Evolutionary conservation across 37 sponge, comb jelly and placozoan genomes (phyloP).

Genomic region (Cladorhizidae sp.): DNA sequence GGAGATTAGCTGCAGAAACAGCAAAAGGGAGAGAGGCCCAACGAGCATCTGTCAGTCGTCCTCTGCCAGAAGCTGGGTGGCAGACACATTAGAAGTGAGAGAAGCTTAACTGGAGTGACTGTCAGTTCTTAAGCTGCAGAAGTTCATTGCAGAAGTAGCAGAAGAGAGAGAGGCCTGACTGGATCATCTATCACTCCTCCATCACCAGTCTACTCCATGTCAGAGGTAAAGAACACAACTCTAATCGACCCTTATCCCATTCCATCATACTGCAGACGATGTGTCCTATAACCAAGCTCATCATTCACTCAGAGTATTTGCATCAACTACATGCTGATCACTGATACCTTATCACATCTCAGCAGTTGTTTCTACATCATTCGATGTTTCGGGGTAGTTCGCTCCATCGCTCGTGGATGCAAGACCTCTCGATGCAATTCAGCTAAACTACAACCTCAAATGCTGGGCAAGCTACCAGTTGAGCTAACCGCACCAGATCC

Average conservation of each 20-base stretch:
- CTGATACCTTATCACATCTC: neutral
- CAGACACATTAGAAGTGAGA: too few relatives aligned
- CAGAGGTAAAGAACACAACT: neutral
- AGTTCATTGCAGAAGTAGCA: too few relatives aligned
- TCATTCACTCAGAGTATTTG: neutral
- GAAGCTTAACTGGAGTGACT: too few relatives aligned
- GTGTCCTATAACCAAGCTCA: neutral
- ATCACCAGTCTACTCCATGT: conserved; percentile 8
- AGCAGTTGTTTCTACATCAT: neutral
- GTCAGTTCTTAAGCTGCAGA: too few relatives aligned
- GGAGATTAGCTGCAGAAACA: too few relatives aligned
- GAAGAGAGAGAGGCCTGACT: too few relatives aligned
- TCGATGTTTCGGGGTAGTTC: neutral
- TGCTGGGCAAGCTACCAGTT: conserved; percentile 10
- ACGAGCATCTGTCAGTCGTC: too few relatives aligned
- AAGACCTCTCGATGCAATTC: neutral
- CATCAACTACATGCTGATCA: neutral
- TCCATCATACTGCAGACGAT: neutral
- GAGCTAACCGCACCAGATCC: neutral
- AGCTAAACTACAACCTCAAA: neutral
- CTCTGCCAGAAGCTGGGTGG: too few relatives aligned
- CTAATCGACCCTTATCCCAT: neutral
- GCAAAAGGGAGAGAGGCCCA: too few relatives aligned
- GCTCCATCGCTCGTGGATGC: conserved; percentile 9
- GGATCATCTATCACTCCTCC: too few relatives aligned